Conservation (phyloP, 2,888 invertebrate species). For the Diploptera punctata region DNA sequence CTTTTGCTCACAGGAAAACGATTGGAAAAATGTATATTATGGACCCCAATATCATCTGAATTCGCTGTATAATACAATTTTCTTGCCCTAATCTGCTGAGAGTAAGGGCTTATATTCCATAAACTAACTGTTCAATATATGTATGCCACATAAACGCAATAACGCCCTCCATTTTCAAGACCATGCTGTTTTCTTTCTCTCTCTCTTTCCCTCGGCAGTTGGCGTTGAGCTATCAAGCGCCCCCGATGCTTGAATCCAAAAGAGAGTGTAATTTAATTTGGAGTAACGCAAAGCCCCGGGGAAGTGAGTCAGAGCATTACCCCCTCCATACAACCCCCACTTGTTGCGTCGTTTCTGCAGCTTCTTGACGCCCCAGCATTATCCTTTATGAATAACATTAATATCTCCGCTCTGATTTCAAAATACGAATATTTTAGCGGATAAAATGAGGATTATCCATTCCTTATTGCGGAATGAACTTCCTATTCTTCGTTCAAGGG, state of each 20-base stretch:
- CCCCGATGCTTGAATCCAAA: constrained; percentile 22
- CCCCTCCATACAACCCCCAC: constrained; percentile 10
- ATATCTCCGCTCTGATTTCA: no score
- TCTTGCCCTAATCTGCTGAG: constrained; percentile 27
- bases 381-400: no score
- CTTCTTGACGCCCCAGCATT: constrained; percentile 13
- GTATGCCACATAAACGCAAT: constrained; percentile 9
- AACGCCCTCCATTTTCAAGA: no score
- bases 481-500: no score
- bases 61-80: no score
- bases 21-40: no score
- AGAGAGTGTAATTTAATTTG: constrained; percentile 40
- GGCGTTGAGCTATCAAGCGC: constrained; percentile 26
- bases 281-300: constrained; percentile 33
- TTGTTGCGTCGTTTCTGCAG: constrained; percentile 21
- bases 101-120: constrained; percentile 37
- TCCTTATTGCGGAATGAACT: no score
- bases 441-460: no score
- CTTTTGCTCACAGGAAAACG: no score
- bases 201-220: not conserved
- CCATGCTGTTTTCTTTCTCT: no score
- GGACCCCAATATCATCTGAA: no score
- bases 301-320: constrained; percentile 25
- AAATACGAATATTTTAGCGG: no score
- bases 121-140: constrained; percentile 35